Conservation (phyloP, 2,888 invertebrate species). For the Aplocera efformata region DNA sequence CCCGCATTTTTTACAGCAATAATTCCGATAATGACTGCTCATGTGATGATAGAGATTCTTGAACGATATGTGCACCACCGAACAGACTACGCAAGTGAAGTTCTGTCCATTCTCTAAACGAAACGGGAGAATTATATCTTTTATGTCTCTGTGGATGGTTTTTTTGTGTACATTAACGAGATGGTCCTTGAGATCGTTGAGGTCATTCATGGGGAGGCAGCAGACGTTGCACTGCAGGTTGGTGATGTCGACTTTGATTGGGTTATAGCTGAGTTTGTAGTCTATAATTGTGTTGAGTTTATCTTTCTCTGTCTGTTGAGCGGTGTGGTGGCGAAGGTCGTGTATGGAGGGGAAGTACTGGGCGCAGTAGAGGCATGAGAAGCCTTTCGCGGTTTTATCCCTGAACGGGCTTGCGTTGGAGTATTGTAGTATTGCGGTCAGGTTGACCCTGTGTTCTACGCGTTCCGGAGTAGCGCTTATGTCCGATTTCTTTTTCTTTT, state of each 20-base stretch:
- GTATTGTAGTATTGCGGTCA: conserved; percentile 68
- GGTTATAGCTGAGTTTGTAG: conserved; percentile 73
- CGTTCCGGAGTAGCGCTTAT: conserved; percentile 72
- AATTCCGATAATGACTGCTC: conserved; percentile 73
- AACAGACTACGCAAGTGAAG: conserved; percentile 65
- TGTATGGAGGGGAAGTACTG: conserved; percentile 60
- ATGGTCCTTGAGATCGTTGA: conserved; percentile 65
- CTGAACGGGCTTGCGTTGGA: conserved; percentile 74
- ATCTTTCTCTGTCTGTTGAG: conserved; percentile 60
- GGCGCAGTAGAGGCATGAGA: conserved; percentile 72
- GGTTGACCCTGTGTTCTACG: conserved; percentile 71
- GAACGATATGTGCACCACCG: conserved; percentile 66
- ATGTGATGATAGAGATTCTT: conserved; percentile 72
- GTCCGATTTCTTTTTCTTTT: conserved; percentile 66
- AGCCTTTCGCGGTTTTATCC: conserved; percentile 68
- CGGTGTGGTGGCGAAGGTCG: conserved; percentile 58
- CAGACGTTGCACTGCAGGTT: conserved; percentile 61
- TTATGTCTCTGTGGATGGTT: conserved; percentile 61
- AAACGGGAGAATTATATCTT: conserved; percentile 71
- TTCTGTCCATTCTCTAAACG: conserved; percentile 61
- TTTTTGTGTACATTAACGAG: conserved; percentile 55
- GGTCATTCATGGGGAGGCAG: conserved; percentile 53
- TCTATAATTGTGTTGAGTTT: conserved; percentile 71
- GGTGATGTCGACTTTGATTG: conserved; percentile 69
- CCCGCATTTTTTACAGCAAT: conserved; percentile 71